Evolutionary conservation across 2,888 invertebrate genomes (phyloP).

Genomic region (Craniophora ligustri): DNA sequence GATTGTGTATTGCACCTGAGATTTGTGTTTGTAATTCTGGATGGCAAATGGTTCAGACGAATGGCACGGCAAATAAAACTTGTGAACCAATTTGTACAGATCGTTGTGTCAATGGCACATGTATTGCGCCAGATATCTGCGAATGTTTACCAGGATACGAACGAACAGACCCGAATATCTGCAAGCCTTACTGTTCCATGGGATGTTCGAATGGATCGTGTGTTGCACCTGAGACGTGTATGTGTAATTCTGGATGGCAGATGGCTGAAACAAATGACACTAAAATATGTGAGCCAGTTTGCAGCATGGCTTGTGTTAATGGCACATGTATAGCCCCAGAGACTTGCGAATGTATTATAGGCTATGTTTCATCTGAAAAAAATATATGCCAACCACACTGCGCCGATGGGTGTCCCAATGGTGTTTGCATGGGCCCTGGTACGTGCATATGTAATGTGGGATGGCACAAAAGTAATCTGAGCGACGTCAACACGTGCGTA

Average conservation of each 20-base stretch:
- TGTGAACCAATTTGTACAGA: constrained; percentile 21
- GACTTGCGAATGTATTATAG: too few species aligned
- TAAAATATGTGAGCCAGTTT: constrained; percentile 6
- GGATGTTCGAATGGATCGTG: constrained; percentile 18
- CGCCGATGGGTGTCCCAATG: background rate
- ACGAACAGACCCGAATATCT: background rate
- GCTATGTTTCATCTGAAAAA: background rate
- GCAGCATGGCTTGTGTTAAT: constrained; percentile 4
- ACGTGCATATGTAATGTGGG: constrained; percentile 4
- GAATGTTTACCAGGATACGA: constrained; percentile 19
- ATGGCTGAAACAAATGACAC: background rate
- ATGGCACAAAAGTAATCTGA: constrained; percentile 2
- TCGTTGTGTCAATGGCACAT: constrained; percentile 11
- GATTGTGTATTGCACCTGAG: constrained; percentile 11
- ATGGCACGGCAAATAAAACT: background rate
- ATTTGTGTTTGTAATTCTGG: constrained; percentile 16
- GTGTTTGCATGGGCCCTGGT: constrained; percentile 1
- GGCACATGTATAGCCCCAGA: too few species aligned
- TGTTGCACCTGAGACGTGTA: constrained; percentile 13
- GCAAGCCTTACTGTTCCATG: constrained; percentile 18
- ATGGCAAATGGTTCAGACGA: constrained; percentile 4
- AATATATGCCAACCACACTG: constrained; percentile 1
- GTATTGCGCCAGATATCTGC: constrained; percentile 27
- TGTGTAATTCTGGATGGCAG: constrained; percentile 18
- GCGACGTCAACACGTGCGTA: background rate